Evolutionary conservation across 2,888 invertebrate species (phyloP).

Genomic region (Uloborus plumipes): DNA sequence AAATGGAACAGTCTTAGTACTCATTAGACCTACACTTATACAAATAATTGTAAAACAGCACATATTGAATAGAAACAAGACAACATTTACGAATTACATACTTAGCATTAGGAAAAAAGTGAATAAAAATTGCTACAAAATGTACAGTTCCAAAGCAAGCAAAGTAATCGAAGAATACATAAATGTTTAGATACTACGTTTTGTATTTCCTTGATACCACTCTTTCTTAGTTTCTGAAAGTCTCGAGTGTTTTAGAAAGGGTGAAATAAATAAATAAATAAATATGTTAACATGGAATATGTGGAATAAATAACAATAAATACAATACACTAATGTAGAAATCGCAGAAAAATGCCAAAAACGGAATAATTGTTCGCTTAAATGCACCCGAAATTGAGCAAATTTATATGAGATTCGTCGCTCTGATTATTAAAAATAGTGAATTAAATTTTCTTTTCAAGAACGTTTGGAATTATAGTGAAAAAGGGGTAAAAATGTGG

Average conservation of each 20-base stretch:
- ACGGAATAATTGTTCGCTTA: conserved; percentile 25
- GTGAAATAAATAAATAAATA: conserved; percentile 54
- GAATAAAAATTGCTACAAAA: conserved; percentile 59
- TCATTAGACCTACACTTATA: conserved; percentile 60
- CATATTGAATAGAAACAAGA: conserved; percentile 59
- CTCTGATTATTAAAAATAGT: background rate
- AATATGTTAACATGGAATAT: conserved; percentile 61
- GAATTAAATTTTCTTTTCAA: too few relatives aligned
- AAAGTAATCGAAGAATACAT: conserved; percentile 54
- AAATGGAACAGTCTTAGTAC: conserved; percentile 59
- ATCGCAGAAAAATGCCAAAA: conserved; percentile 40
- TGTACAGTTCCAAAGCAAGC: conserved; percentile 56
- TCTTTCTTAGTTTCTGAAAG: conserved; percentile 31
- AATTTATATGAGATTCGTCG: conserved; percentile 14
- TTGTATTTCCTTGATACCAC: conserved; percentile 46
- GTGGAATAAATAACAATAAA: conserved; percentile 56
- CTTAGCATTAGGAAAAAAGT: conserved; percentile 56
- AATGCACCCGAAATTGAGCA: background rate
- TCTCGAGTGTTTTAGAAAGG: conserved; percentile 38
- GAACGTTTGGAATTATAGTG: too few relatives aligned
- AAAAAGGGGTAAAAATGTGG: too few relatives aligned
- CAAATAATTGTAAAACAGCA: conserved; percentile 61
- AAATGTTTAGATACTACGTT: conserved; percentile 54
- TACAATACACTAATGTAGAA: conserved; percentile 49
- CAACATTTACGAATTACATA: conserved; percentile 63